These are phyloP conservation scores for Cyclina sinensis DNA, from an alignment of 1,140 invertebrate genomes.

Conservation along the genomic window DNA sequence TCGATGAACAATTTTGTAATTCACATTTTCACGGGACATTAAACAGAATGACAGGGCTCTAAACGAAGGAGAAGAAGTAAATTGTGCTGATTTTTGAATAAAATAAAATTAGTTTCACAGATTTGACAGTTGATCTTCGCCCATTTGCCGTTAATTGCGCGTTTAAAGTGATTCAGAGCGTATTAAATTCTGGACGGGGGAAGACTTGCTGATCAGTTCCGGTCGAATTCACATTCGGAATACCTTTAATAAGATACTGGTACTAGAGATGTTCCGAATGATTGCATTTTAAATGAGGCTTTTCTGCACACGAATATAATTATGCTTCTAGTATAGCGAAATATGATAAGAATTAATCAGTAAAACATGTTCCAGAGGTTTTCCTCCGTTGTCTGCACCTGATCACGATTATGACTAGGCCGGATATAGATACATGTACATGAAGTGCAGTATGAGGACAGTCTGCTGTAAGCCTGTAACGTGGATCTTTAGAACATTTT, in stretches of 20 bases:
- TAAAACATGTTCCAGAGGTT: neutral
- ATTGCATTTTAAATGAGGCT: neutral
- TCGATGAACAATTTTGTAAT: conserved; percentile 11
- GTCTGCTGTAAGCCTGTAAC: no score
- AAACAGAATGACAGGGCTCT: neutral
- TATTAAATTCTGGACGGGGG: conserved; percentile 14
- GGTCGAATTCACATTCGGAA: neutral
- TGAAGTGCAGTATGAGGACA: no score
- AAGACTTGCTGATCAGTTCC: neutral
- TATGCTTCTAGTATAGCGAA: neutral
- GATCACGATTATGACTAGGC: neutral
- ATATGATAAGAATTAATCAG: conserved; percentile 27
- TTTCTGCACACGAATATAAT: conserved; percentile 5
- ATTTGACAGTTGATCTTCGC: neutral
- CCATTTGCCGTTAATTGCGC: conserved; percentile 13
- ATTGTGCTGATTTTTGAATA: conserved; percentile 29
- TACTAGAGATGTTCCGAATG: conserved; percentile 19
- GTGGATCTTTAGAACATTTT: no score
- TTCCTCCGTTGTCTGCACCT: conserved; percentile 3
- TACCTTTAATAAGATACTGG: neutral
- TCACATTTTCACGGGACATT: conserved; percentile 48
- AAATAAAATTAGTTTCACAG: conserved; percentile 33
- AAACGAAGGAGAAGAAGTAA: conserved; percentile 16
- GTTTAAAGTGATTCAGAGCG: conserved; percentile 29
- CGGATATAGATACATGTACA: no score